Evolutionary conservation across 2,113 vertebrate genomes (phyloP), one percentile per base, ranked within the genome.

Genomic region (Ceyx melanurus): DNA sequence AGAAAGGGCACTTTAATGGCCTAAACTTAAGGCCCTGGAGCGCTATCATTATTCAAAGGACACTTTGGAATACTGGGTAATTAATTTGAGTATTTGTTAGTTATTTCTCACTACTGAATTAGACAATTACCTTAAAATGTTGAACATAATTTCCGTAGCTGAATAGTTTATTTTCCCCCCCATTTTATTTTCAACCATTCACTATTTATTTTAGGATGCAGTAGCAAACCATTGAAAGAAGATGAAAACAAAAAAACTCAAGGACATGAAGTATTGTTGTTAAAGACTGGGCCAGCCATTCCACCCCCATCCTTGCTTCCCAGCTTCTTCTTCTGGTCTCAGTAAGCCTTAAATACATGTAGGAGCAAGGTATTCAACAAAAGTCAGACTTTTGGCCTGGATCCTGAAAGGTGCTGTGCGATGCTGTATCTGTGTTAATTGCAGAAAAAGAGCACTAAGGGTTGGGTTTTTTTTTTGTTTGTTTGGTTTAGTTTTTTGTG

Each of bases 1-100:
- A 94, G 76, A 96, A 97, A 97, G 83, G 81, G 91, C 48, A 60
- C 70, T 96, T 97, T 95, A 97, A 97, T 96, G 91, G 94, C 83
- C 87, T 83, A 89, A 94, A 84, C 80, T 81, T 45, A 61, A 78
- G 73, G 82, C 48, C 70, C 73, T 86, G 66, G 45, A 74, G 35
- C 6, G 5, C 62, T 88, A 61, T 84, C 94, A 94, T 96, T 93
- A 96, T 86, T 97, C 96, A 96, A 92, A 97, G 77, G 90, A 93
- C 57, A 93, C 93, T 95, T 95, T 94, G 81, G 64, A 95, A 95
- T 85, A 94, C 42, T 89, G 82, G 94, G 91, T 93, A 95, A 96
- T 97, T 96, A 97, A 96, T 67, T 33, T 86, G 87, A 92, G 93
- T 94, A 94, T 95, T 95, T 95, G 92, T 94, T 91, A 51, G 71